A percentile compares a stretch with the other conserved stretches of the same genome.
These are phyloP conservation scores for Gambelia wislizenii DNA, from an alignment of 2,797 vertebrate species.

Conservation along the genomic window DNA sequence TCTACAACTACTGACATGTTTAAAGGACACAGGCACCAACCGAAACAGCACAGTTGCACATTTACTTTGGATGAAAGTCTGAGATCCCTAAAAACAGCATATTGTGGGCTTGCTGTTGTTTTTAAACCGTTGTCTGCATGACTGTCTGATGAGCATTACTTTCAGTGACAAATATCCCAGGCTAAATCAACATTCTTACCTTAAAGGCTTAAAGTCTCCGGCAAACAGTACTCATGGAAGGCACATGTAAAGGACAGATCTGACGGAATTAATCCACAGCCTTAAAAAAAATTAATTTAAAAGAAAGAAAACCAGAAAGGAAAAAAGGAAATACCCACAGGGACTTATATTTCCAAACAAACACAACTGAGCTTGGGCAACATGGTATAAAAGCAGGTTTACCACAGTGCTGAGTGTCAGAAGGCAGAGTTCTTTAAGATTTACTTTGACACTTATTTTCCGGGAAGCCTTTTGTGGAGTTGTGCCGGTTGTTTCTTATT, in stretches of 20 bases:
- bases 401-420: slow-evolving; percentile 69
- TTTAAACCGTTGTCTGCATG: slow-evolving; percentile 62
- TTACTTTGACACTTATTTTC: slow-evolving; percentile 85
- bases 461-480: slow-evolving; percentile 85
- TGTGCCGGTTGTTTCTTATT: slow-evolving; percentile 94
- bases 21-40: slow-evolving; percentile 68
- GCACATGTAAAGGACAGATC: slow-evolving; percentile 69
- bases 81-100: slow-evolving; percentile 61
- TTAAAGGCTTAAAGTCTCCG: slow-evolving; percentile 74
- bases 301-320: not conserved
- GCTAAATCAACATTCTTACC: slow-evolving; percentile 77
- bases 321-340: slow-evolving; percentile 42
- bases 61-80: slow-evolving; percentile 61
- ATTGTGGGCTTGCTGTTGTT: slow-evolving; percentile 14
- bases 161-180: slow-evolving; percentile 75
- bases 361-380: slow-evolving; percentile 60
- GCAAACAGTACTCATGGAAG: slow-evolving; percentile 72
- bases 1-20: slow-evolving; percentile 72
- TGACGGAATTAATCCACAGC: slow-evolving; percentile 73
- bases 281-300: slow-evolving; percentile 54
- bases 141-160: slow-evolving; percentile 69
- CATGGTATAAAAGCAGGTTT: slow-evolving; percentile 69
- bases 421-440: slow-evolving; percentile 77
- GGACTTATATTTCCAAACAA: slow-evolving; percentile 67
- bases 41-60: slow-evolving; percentile 68